phyloP scores from a whole-genome alignment of 2,113 vertebrate species.

The Rhadina sibilatrix region DNA sequence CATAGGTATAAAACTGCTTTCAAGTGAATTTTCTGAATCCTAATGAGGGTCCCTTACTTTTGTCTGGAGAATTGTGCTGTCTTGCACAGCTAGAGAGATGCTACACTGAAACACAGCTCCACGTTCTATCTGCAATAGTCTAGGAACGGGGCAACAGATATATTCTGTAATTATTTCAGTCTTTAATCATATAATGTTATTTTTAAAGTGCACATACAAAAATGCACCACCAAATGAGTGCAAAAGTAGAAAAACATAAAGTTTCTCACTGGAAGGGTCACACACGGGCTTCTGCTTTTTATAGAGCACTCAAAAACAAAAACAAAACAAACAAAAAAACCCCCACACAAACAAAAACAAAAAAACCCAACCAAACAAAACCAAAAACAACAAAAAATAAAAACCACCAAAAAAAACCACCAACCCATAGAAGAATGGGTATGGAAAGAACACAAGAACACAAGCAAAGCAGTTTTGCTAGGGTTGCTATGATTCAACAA shows the following conservation, averaged over 20 bases:
- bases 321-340: too few relatives aligned
- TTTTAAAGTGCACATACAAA: background rate
- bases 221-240: background rate
- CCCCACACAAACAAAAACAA: too few relatives aligned
- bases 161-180: background rate
- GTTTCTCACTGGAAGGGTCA: background rate
- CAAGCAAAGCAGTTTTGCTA: background rate
- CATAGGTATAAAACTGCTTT: slow-evolving; percentile 4
- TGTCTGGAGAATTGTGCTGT: background rate
- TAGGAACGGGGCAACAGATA: background rate
- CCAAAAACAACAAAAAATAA: background rate
- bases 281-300: background rate
- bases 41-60: background rate
- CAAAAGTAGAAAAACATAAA: background rate
- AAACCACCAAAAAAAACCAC: background rate
- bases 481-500: background rate
- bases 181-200: background rate
- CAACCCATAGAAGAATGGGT: background rate
- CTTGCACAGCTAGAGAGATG: background rate
- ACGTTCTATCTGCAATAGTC: background rate
- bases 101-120: background rate
- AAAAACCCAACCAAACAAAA: too few relatives aligned
- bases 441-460: background rate
- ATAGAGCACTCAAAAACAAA: background rate
- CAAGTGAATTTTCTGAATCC: slow-evolving; percentile 27